phyloP scores from a whole-genome alignment of 2,113 vertebrate genomes.

The Bungarus multicinctus region DNA sequence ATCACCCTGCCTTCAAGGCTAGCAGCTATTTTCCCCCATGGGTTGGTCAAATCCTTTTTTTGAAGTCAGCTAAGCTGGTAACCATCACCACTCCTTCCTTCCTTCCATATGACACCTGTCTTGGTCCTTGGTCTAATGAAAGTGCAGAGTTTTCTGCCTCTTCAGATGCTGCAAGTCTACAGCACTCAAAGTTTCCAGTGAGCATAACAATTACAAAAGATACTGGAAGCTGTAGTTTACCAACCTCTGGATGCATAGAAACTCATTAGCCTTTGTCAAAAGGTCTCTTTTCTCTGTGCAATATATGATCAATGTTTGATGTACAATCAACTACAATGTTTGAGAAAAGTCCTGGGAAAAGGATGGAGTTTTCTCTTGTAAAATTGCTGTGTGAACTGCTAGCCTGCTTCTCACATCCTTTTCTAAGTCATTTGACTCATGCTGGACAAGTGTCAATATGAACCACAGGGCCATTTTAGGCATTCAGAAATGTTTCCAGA shows the following conservation, averaged over 20 bases:
- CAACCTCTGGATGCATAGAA: not conserved
- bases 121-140: not conserved
- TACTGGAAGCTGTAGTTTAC: not conserved
- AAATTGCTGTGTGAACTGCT: not conserved
- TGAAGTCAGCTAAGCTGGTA: not conserved
- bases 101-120: not conserved
- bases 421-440: not conserved
- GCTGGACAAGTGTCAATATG: fast-evolving
- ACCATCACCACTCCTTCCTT: not conserved
- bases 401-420: not conserved
- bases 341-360: not conserved
- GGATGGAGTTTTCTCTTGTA: not conserved
- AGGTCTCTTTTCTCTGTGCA: not conserved
- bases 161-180: not conserved
- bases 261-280: not conserved
- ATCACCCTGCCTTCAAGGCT: not conserved
- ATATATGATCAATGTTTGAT: not conserved
- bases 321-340: not conserved
- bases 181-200: not conserved
- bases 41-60: not conserved
- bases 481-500: not conserved
- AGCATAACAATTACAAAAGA: not conserved
- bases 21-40: not conserved
- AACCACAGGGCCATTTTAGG: not conserved
- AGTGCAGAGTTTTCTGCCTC: not conserved